Conservation (phyloP, 2,888 invertebrate genomes). For the Drepana falcataria region DNA sequence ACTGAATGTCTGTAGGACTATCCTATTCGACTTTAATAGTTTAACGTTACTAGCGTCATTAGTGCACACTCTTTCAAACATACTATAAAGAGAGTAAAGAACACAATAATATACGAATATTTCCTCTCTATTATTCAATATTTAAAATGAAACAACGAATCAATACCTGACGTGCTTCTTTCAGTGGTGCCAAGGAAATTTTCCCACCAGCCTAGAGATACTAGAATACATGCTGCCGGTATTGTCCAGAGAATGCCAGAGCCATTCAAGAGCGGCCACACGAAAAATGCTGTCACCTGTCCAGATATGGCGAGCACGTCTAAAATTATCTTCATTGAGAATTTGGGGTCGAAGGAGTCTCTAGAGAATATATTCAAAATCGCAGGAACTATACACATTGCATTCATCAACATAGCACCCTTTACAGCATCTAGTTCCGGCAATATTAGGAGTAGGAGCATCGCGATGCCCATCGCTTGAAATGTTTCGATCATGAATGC, state of each 20-base stretch:
- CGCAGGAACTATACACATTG: constrained; percentile 90
- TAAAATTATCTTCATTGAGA: constrained; percentile 56
- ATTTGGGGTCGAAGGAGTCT: constrained; percentile 49
- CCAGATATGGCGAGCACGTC: constrained; percentile 81
- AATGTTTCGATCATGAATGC: constrained; percentile 86
- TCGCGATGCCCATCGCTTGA: constrained; percentile 86
- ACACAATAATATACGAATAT: no score
- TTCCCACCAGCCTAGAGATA: constrained; percentile 91
- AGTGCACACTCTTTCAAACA: no score
- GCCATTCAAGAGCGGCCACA: constrained; percentile 82
- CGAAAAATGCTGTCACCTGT: constrained; percentile 82
- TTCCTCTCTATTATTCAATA: no score
- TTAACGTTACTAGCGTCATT: no score
- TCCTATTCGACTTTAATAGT: no score
- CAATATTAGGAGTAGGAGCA: constrained; percentile 86
- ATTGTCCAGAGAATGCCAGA: constrained; percentile 77
- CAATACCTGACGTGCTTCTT: constrained; percentile 43
- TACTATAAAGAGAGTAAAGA: no score
- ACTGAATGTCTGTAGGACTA: no score
- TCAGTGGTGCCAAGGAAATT: constrained; percentile 81
- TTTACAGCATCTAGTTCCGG: constrained; percentile 90
- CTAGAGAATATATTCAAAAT: constrained; percentile 80
- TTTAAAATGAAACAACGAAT: no score
- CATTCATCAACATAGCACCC: constrained; percentile 90
- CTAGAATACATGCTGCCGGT: constrained; percentile 81